These are phyloP conservation scores for Megatriorchis doriae DNA, from an alignment of 2,113 vertebrate species.

Conservation along the genomic window DNA sequence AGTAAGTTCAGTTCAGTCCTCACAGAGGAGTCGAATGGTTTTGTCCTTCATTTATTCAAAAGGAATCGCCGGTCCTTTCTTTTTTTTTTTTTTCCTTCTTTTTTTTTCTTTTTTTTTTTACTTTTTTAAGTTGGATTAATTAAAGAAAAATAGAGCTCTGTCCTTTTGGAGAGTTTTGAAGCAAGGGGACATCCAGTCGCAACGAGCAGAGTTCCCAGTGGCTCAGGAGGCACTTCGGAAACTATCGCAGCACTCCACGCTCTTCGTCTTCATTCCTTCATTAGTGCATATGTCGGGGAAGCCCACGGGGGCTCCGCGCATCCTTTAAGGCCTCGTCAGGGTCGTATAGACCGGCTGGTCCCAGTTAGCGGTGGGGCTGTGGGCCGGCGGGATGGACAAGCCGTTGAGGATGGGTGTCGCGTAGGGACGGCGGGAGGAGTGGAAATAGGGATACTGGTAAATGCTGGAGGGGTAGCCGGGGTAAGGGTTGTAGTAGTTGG, in stretches of 20 bases:
- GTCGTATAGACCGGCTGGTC: constrained; percentile 97
- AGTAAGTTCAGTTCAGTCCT: constrained; percentile 62
- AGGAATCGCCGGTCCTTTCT: background rate
- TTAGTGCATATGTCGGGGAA: constrained; percentile 65
- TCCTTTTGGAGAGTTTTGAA: constrained; percentile 1
- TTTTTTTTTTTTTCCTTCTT: background rate
- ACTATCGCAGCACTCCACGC: constrained; percentile 10
- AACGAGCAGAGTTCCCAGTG: constrained; percentile 31
- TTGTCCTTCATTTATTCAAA: constrained; percentile 65
- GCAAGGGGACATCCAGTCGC: background rate
- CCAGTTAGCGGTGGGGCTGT: constrained; percentile 90
- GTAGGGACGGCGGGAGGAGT: constrained; percentile 89
- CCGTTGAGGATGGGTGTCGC: constrained; percentile 88
- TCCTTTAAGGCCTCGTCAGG: constrained; percentile 84
- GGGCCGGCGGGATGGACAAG: constrained; percentile 86
- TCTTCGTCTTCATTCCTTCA: constrained; percentile 64
- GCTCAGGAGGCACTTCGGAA: constrained; percentile 89
- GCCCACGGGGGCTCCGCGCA: constrained; percentile 4
- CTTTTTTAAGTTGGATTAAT: background rate
- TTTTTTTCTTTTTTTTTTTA: background rate
- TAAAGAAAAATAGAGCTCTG: constrained; percentile 33
- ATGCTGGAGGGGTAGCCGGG: constrained; percentile 88
- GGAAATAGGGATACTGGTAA: constrained; percentile 95
- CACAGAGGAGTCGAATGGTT: constrained; percentile 72
- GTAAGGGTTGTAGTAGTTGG: constrained; percentile 90